A percentile compares a stretch with the other conserved stretches of the same genome.
Evolutionary conservation across 2,797 vertebrate species (phyloP).

Genomic region (Ctenosaura bakeri): DNA sequence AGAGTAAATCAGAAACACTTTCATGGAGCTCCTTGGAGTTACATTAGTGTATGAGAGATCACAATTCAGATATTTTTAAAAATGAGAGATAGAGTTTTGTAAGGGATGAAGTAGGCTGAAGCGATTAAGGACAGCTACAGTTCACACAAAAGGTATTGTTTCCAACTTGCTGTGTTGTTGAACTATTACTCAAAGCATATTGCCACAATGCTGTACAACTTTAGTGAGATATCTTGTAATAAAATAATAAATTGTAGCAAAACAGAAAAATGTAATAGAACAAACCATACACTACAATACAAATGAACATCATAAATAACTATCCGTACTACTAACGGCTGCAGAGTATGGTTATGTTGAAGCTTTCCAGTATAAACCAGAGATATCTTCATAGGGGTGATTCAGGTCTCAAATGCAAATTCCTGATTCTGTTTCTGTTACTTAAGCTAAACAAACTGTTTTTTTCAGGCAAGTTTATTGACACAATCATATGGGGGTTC

Average conservation of each 20-base stretch:
- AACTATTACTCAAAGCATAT: slow-evolving; percentile 55
- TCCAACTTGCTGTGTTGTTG: slow-evolving; percentile 43
- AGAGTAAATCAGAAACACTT: slow-evolving; percentile 49
- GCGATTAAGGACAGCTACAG: slow-evolving; percentile 43
- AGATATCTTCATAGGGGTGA: neutral
- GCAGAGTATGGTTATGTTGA: neutral
- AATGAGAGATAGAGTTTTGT: slow-evolving; percentile 42
- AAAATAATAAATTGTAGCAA: slow-evolving; percentile 34
- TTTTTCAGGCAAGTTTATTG: neutral
- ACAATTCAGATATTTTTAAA: slow-evolving; percentile 73
- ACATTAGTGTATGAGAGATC: slow-evolving; percentile 45
- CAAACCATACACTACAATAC: neutral
- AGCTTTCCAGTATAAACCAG: neutral
- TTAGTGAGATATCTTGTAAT: slow-evolving; percentile 22
- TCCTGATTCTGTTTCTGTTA: neutral
- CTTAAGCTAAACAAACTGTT: neutral
- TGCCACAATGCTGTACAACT: slow-evolving; percentile 31
- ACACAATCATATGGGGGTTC: neutral
- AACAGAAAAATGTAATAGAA: slow-evolving; percentile 21
- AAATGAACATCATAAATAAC: slow-evolving; percentile 19
- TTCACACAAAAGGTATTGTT: slow-evolving; percentile 59
- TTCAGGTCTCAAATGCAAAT: neutral
- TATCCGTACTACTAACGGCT: neutral
- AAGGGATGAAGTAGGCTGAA: slow-evolving; percentile 62
- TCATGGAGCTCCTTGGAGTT: slow-evolving; percentile 40